phyloP scores from a whole-genome alignment of 2,888 invertebrate species.

The Unio delphinus region DNA sequence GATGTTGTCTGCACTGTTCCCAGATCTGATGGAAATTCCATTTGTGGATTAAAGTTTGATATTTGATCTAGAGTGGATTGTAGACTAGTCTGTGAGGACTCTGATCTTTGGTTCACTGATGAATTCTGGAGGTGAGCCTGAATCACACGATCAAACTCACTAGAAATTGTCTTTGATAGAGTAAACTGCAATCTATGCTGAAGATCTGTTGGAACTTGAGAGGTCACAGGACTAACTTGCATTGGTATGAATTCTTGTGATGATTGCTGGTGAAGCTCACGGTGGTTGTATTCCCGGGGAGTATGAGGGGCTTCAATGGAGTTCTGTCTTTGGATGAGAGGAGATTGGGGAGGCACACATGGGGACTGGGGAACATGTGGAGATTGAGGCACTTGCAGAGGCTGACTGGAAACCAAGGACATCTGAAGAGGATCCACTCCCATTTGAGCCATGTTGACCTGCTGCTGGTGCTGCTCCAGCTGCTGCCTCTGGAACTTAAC shows the following conservation, averaged over 20 bases:
- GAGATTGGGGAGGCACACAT: constrained; percentile 27
- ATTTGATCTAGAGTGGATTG: constrained; percentile 39
- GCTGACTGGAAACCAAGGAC: neutral
- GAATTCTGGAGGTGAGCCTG: neutral
- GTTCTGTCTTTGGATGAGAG: constrained; percentile 32
- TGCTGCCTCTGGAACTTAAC: constrained; percentile 33
- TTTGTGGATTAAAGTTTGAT: constrained; percentile 1
- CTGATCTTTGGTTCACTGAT: constrained; percentile 15
- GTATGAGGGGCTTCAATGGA: constrained; percentile 36
- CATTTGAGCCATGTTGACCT: constrained; percentile 24
- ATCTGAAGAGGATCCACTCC: constrained; percentile 29
- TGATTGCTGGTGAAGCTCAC: constrained; percentile 8
- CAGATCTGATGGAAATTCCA: neutral
- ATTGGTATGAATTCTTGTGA: constrained; percentile 8
- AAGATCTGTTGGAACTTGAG: no score
- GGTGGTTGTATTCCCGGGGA: constrained; percentile 12
- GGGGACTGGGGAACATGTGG: constrained; percentile 30
- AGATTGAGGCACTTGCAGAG: constrained; percentile 32
- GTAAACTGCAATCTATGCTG: no score
- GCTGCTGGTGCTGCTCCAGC: constrained; percentile 41
- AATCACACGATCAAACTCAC: no score
- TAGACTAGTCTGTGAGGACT: constrained; percentile 36
- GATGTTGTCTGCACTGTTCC: neutral
- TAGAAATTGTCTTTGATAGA: no score
- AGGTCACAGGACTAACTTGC: no score